Evolutionary conservation across 2,113 vertebrate species (phyloP), one percentile per base, ranked within the genome.

Genomic region (Laticauda laticaudata): DNA sequence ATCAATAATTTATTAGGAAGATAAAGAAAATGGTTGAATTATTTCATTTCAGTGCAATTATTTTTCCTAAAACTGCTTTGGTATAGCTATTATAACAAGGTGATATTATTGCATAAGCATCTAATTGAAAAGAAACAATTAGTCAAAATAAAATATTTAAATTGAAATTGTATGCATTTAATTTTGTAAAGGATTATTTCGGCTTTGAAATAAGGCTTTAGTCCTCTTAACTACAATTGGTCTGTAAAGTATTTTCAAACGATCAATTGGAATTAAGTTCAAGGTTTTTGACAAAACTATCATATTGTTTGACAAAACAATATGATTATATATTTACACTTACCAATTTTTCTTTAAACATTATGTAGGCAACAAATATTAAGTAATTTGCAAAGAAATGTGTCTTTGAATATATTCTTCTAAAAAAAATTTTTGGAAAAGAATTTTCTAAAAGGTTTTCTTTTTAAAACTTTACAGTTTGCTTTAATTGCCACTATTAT

Each of bases 401-500:
- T 10, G 56, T 57, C 57, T 87, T 91, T 88, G 10, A 56, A 89
- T 59, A 18, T 53, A 5, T 10, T 45, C n/a, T 75, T 56, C 43
- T 59, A 88, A 92, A 88, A 9, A 56, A 55, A 0, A 43, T 92
- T 18, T 1, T 89, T 90, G n/a, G 18, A 87, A 93, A 55, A 1
- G 24, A 89, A n/a, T 59, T 18, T 61, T 90, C 61, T 69, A 90
- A 64, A 90, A 90, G 26, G 1, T 29, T 21, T 51, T 86, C 14
- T 69, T 14, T 55, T 90, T 61, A 21, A 20, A 89, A 34, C 34
- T 86, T 1, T 45, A 87, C 55, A n/a, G 86, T 90, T 94, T 87
- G 85, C n/a, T 87, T 86, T 64, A 69, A 93, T 87, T 75, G 26
- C 18, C 91, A 86, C 59, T 56, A 39, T 95, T 95, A 88, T 69